Base-by-base conservation (phyloP, 1,140 invertebrate genomes). In the Drosophila gunungcola region DNA sequence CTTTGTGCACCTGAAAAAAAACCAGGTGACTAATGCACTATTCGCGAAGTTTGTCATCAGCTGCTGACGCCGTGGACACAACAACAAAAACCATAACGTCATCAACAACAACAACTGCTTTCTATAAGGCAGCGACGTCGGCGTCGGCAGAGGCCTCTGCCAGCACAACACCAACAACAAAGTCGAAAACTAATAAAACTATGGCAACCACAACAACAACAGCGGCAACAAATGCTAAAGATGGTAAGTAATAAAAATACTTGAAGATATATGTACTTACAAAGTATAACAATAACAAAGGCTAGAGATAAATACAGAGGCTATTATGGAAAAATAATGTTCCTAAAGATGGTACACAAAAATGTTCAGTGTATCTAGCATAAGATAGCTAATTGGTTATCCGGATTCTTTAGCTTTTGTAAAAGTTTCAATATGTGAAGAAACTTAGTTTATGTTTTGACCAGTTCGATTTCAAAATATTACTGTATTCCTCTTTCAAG, bases 31-130 rank as follows among this genome's bases (percentile, higher is more conserved):
- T 79, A 90, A 90, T 90, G 86, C 82, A 91, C 76, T 91, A 85
- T 65, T 91, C 89, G 67, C 81, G 89, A 60, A 91, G 89, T 61
- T 73, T 91, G 72, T 91, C 88, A 82, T 91, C 88, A 82, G 88
- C 88, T 88, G 88, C 89, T 67, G 80, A 61, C 60, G 80, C 65
- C 72, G 84, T 80, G 84, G 85, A 89, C 68, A 80, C 84, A 80
- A 90, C 72, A 80, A 91, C 79, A 65, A 32, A 45, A 36, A 48
- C 25, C 12, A 32, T 54, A 25, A 38, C 58, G 27, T 58, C 58
- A 45, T 80, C 82, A 72, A 72, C 84, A 78, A 88, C 82, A 72
- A 80, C 80, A 68, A 42, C 64, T 9, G 48, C 46, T 25, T 89
- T 89, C 61, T 89, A 84, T 29, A 70, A 57, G 39, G 79, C 83